These are phyloP conservation scores for Clarias magur DNA, from an alignment of 2,113 vertebrate species.

Conservation along the genomic window DNA sequence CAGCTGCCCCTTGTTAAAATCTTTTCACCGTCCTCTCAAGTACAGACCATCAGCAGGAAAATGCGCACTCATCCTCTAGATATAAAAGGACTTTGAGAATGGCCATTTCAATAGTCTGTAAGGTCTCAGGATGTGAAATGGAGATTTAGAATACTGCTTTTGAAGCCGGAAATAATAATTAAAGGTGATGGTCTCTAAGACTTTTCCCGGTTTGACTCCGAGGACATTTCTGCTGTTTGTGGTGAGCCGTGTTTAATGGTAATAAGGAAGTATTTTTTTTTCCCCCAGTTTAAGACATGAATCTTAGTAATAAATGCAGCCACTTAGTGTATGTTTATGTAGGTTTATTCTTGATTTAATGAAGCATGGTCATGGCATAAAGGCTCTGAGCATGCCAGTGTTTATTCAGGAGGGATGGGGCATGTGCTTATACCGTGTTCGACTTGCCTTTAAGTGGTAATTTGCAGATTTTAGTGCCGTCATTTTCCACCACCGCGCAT, in stretches of 20 bases:
- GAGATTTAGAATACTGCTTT: not conserved
- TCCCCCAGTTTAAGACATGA: not conserved
- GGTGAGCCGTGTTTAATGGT: not conserved
- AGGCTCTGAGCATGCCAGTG: not conserved
- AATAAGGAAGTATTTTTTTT: not conserved
- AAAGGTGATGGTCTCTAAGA: not conserved
- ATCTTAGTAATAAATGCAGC: not conserved
- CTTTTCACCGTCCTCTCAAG: slow-evolving; percentile 25
- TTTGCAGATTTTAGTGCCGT: not conserved
- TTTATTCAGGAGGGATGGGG: not conserved
- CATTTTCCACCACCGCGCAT: not conserved
- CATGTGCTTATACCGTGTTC: not conserved
- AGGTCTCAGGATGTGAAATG: not conserved
- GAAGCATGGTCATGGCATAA: not conserved
- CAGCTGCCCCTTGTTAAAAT: slow-evolving; percentile 31
- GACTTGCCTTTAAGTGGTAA: not conserved
- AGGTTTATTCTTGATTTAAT: not conserved
- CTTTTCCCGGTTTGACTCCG: not conserved
- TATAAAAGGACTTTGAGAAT: not conserved
- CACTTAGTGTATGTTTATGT: not conserved
- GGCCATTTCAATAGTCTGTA: not conserved
- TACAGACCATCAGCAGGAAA: not conserved
- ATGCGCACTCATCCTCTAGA: not conserved
- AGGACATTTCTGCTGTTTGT: not conserved
- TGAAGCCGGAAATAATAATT: not conserved